Evolutionary conservation across 2,113 vertebrate genomes (phyloP).

Genomic region (Procavia capensis): DNA sequence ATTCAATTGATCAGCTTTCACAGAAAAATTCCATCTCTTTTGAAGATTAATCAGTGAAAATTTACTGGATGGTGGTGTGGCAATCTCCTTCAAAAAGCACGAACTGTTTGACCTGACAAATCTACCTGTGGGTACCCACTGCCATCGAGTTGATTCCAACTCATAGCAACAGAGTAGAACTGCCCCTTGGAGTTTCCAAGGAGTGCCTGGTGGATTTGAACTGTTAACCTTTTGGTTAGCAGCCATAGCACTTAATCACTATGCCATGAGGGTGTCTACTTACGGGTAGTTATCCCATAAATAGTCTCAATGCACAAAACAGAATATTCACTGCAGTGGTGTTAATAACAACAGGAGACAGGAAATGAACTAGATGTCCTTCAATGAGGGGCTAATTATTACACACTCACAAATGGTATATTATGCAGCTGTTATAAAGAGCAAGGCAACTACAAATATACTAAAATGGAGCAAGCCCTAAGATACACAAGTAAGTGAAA

Average conservation of each 20-base stretch:
- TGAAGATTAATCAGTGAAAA: background rate
- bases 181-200: too few species aligned
- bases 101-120: background rate
- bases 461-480: background rate
- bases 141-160: too few species aligned
- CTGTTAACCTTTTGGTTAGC: too few species aligned
- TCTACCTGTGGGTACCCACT: background rate
- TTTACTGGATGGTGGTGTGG: background rate
- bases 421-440: background rate
- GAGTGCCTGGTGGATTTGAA: too few species aligned
- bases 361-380: conserved; percentile 1
- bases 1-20: background rate
- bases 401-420: background rate
- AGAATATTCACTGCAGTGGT: background rate
- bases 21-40: background rate
- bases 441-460: background rate
- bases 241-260: too few species aligned
- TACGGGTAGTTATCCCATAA: background rate
- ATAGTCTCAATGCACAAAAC: conserved; percentile 10
- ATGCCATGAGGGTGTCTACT: too few species aligned
- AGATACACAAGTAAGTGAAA: background rate
- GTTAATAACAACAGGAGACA: background rate
- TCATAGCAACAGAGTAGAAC: too few species aligned
- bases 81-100: background rate
- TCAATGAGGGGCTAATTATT: background rate